A percentile compares a stretch with the other conserved stretches of the same genome.
Conservation (phyloP, 2,888 invertebrate genomes). For the Scaptomyza caliginosa region DNA sequence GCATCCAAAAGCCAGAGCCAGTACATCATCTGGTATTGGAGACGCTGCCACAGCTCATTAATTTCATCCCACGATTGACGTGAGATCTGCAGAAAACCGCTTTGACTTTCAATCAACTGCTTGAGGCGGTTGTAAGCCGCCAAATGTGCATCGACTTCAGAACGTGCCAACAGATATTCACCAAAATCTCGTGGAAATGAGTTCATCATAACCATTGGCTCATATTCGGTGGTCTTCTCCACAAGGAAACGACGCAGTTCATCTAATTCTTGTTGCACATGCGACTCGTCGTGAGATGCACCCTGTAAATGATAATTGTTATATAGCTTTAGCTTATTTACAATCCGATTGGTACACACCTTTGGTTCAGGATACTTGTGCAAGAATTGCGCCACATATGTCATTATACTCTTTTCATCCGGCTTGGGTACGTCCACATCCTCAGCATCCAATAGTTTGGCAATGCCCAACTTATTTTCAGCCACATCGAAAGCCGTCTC, state of each 20-base stretch:
- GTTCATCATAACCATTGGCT: conserved; percentile 90
- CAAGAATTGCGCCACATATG: conserved; percentile 98
- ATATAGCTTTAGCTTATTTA: not conserved
- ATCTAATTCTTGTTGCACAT: conserved; percentile 92
- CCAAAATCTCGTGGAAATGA: conserved; percentile 91
- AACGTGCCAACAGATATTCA: conserved; percentile 91
- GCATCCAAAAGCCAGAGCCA: conserved; percentile 97
- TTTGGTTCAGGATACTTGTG: conserved; percentile 96
- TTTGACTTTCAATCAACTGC: conserved; percentile 90
- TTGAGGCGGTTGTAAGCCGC: conserved; percentile 91
- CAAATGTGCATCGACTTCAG: conserved; percentile 90
- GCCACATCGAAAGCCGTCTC: conserved; percentile 97
- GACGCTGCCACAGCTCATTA: conserved; percentile 91
- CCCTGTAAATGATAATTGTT: conserved; percentile 84
- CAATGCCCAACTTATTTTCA: conserved; percentile 95
- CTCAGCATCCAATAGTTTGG: conserved; percentile 95
- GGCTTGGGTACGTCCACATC: conserved; percentile 98
- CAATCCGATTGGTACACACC: conserved; percentile 80
- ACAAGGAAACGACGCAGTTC: conserved; percentile 92
- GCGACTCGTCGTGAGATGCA: conserved; percentile 89
- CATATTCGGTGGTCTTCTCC: conserved; percentile 90
- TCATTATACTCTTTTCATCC: conserved; percentile 99
- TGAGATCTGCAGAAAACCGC: conserved; percentile 91
- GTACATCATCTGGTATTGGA: conserved; percentile 90
- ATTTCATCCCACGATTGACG: conserved; percentile 94